Evolutionary conservation across 2,888 invertebrate genomes (phyloP), one percentile per base, ranked within the genome.

Genomic region (Pyrochroa serraticornis): DNA sequence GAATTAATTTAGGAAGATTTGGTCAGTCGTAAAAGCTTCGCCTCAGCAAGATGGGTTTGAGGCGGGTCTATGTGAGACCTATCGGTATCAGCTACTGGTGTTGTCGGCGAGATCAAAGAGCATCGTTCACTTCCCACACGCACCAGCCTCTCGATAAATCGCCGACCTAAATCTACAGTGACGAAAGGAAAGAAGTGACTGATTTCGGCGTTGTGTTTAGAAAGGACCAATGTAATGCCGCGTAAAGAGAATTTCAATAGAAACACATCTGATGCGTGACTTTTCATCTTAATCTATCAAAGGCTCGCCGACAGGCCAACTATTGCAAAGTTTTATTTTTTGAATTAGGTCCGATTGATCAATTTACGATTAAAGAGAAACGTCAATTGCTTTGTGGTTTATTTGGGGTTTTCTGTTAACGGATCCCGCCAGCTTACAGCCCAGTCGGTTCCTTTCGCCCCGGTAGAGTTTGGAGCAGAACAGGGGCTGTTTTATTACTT

Each of bases 201-300:
- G 65, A 67, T 66, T 67, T 66, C 65, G 66, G 65, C 53, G 58
- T 60, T 35, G 53, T 58, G 64, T 60, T 65, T 61, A 58, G 62
- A 64, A 58, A 59, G 62, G 67, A 63, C 63, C 59, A 63, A 60
- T 55, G 62, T 51, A 62, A 62, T 63, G 57, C 60, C 63, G 63
- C 63, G 60, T 67, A 66, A 65, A 66, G 65, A 58, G 52, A 58
- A 51, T 60, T 62, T 66, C 62, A 69, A 68, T 67, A 60, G 70
- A 63, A 63, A 67, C 63, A 67, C 64, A 69, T 68, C 68, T 61
- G 70, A 69, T 73, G 73, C 75, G 72, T 75, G 75, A 75, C 75
- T 75, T 73, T 73, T 69, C 69, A 73, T 71, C 72, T 72, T 72
- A 75, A 75, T 73, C 71, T 69, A 65, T 59, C 68, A 69, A 68